Percentiles rank a stretch among this genome's conserved stretches.
Conservation (phyloP, 1,140 invertebrate species). For the Drosophila willistoni region DNA sequence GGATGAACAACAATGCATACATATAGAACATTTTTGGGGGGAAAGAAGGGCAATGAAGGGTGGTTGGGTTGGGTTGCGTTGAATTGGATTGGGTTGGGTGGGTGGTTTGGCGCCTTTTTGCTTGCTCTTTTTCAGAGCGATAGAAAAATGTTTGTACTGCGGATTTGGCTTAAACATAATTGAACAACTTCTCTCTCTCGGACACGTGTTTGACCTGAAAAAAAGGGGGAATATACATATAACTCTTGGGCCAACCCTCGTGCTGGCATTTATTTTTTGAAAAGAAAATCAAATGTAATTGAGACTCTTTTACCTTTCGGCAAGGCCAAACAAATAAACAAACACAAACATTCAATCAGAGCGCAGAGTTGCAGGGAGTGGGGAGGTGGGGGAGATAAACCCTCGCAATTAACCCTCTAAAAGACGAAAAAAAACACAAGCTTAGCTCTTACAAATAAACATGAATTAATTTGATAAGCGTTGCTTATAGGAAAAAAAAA, state of each 20-base stretch:
- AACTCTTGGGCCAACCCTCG: constrained; percentile 60
- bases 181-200: constrained; percentile 60
- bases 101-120: constrained; percentile 19
- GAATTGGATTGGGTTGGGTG: no score
- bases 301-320: constrained; percentile 47
- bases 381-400: constrained; percentile 32
- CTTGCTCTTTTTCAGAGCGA: constrained; percentile 54
- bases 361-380: neutral
- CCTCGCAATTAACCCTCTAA: constrained; percentile 76
- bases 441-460: constrained; percentile 66
- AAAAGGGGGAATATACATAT: neutral
- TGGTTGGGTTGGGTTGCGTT: no score
- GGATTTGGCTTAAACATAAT: constrained; percentile 81
- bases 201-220: constrained; percentile 63
- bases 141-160: constrained; percentile 61
- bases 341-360: constrained; percentile 57
- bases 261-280: neutral
- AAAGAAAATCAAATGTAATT: constrained; percentile 17
- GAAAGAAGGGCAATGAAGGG: no score
- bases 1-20: neutral
- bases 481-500: constrained; percentile 49
- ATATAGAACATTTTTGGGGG: neutral
- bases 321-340: constrained; percentile 47
- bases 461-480: constrained; percentile 82
- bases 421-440: constrained; percentile 16